Conservation (phyloP, 1,140 invertebrate genomes). For the Zaprionus taronus region DNA sequence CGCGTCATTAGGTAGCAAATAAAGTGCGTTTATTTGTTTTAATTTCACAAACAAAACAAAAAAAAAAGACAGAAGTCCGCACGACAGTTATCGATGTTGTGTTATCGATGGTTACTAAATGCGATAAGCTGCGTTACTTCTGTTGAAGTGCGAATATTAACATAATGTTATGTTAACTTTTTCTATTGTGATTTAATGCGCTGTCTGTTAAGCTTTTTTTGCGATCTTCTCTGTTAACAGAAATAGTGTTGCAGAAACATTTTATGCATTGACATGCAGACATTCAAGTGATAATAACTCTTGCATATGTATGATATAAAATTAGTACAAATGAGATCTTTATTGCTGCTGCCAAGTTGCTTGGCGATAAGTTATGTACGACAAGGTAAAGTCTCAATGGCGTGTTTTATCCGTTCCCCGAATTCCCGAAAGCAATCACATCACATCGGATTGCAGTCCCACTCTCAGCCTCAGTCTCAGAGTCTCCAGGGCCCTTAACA, state of each 20-base stretch:
- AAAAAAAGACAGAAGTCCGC: neutral
- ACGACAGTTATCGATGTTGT: neutral
- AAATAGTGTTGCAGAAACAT: too few relatives aligned
- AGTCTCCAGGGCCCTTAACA: neutral
- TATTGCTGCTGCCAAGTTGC: constrained; percentile 3
- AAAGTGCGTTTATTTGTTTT: constrained; percentile 45
- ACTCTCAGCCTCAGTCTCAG: constrained; percentile 12
- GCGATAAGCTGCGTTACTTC: neutral
- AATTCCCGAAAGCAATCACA: constrained; percentile 41
- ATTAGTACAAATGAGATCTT: constrained; percentile 21
- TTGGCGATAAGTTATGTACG: neutral
- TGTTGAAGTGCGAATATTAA: neutral
- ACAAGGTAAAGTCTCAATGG: constrained; percentile 4
- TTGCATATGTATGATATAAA: constrained; percentile 16
- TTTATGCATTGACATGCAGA: neutral
- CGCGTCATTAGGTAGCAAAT: constrained; percentile 22
- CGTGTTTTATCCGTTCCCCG: constrained; percentile 24
- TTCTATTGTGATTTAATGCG: neutral
- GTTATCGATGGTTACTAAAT: neutral
- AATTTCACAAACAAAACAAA: neutral
- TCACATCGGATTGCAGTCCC: constrained; percentile 36
- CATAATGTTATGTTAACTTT: neutral
- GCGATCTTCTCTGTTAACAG: too few relatives aligned
- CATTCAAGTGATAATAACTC: neutral
- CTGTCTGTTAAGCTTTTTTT: too few relatives aligned